Evolutionary conservation across 2,797 vertebrate genomes (phyloP).

Genomic region (Anableps anableps): DNA sequence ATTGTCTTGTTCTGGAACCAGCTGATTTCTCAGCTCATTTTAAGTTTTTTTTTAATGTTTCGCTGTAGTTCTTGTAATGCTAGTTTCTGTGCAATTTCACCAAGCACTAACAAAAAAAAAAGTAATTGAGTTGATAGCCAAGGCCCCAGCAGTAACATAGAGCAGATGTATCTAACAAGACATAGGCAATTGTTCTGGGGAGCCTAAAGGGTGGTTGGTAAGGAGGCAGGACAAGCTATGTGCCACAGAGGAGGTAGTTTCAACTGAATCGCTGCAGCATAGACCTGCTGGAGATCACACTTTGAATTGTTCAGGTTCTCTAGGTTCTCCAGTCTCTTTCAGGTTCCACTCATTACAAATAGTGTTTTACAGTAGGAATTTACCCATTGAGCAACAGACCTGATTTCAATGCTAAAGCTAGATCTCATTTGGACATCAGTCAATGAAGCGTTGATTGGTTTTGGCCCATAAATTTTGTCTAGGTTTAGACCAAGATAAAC

Average conservation of each 20-base stretch:
- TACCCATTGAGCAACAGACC: not conserved
- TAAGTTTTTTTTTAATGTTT: not conserved
- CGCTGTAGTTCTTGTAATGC: not conserved
- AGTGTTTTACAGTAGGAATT: not conserved
- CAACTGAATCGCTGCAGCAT: slow-evolving; percentile 9
- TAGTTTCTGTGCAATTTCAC: not conserved
- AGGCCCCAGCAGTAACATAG: not conserved
- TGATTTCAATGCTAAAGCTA: not conserved
- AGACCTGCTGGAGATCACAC: slow-evolving; percentile 18
- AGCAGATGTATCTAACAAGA: slow-evolving; percentile 74
- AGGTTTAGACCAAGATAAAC: not conserved
- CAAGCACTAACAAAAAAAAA: not conserved
- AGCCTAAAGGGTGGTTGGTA: not conserved
- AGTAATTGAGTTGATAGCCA: not conserved
- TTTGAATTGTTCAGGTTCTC: slow-evolving; percentile 6
- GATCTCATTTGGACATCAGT: not conserved
- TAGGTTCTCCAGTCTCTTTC: not conserved
- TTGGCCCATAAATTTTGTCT: too few relatives aligned
- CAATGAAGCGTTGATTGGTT: not conserved
- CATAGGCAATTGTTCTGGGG: slow-evolving; percentile 1
- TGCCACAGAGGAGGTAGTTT: not conserved
- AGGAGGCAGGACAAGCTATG: not conserved
- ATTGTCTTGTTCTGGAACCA: not conserved
- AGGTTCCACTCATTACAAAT: slow-evolving; percentile 1
- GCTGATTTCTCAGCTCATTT: not conserved